phyloP scores from a whole-genome alignment of 1,140 invertebrate genomes.

The Rhagoletis zephyria region DNA sequence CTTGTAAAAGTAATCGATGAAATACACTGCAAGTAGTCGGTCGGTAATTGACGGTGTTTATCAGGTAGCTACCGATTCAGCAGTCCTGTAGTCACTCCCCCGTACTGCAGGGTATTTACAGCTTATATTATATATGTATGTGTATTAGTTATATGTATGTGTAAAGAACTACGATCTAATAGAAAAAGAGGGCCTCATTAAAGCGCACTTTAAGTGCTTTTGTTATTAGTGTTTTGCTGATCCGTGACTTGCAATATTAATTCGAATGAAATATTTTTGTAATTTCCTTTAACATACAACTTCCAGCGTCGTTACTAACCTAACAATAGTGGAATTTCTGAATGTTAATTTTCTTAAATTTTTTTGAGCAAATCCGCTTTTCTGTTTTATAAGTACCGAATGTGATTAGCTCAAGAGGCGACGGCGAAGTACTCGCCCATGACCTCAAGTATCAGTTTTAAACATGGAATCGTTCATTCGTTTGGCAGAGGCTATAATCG shows the following conservation, averaged over 20 bases:
- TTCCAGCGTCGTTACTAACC: constrained; percentile 4
- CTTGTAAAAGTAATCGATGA: no score
- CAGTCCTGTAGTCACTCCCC: no score
- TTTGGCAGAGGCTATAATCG: no score
- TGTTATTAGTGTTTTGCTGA: neutral
- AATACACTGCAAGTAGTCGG: no score
- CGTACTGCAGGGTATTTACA: no score
- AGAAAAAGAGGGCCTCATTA: constrained; percentile 6
- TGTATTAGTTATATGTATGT: neutral
- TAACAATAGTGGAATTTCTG: neutral
- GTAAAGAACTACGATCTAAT: constrained; percentile 12
- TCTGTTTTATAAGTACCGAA: neutral
- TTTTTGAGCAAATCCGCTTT: constrained; percentile 27
- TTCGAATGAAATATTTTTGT: constrained; percentile 14
- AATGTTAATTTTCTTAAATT: neutral
- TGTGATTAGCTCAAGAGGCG: constrained; percentile 74
- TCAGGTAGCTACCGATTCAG: no score
- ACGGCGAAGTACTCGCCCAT: constrained; percentile 89
- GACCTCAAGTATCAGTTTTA: no score
- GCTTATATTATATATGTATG: neutral
- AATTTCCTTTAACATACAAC: neutral
- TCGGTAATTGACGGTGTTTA: no score
- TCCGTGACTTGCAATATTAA: neutral
- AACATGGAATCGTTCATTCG: no score
- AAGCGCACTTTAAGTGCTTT: neutral